Evolutionary conservation across 2,888 invertebrate species (phyloP).

Genomic region (Desoria tigrina): DNA sequence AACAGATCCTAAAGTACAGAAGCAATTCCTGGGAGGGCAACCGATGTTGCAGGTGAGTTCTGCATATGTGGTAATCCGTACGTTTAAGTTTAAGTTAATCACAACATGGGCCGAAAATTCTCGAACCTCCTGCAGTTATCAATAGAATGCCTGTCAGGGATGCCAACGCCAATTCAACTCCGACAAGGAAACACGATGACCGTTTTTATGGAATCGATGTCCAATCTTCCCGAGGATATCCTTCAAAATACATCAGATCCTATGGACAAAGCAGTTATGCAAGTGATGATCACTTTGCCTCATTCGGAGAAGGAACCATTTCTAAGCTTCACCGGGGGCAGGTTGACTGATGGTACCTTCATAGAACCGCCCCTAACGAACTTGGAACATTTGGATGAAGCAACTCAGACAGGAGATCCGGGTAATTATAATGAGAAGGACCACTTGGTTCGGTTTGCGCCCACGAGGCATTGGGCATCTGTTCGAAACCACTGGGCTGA

Average conservation of each 20-base stretch:
- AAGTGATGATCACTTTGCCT: conserved; percentile 19
- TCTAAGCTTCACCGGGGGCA: conserved; percentile 19
- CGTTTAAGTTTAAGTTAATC: not conserved
- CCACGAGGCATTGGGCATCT: conserved; percentile 29
- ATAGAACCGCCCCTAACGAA: conserved; percentile 16
- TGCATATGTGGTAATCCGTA: no score
- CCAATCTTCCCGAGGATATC: conserved; percentile 23
- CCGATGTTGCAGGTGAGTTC: not conserved
- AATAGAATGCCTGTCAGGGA: conserved; percentile 12
- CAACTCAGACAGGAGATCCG: conserved; percentile 12
- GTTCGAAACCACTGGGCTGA: conserved; percentile 25
- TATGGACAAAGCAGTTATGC: conserved; percentile 1
- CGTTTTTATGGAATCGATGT: conserved; percentile 20
- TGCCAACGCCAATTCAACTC: conserved; percentile 21
- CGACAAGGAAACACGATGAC: conserved; percentile 34
- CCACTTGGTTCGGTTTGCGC: not conserved
- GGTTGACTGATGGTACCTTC: not conserved
- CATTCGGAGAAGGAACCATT: conserved; percentile 17
- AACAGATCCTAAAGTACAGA: not conserved
- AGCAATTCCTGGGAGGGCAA: not conserved
- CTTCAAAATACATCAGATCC: conserved; percentile 5
- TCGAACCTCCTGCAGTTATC: no score
- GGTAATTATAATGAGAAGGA: not conserved
- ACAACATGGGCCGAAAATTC: no score
- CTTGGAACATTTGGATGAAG: not conserved